phyloP scores from a whole-genome alignment of 2,797 vertebrate genomes.

The Hippocampus kuda region DNA sequence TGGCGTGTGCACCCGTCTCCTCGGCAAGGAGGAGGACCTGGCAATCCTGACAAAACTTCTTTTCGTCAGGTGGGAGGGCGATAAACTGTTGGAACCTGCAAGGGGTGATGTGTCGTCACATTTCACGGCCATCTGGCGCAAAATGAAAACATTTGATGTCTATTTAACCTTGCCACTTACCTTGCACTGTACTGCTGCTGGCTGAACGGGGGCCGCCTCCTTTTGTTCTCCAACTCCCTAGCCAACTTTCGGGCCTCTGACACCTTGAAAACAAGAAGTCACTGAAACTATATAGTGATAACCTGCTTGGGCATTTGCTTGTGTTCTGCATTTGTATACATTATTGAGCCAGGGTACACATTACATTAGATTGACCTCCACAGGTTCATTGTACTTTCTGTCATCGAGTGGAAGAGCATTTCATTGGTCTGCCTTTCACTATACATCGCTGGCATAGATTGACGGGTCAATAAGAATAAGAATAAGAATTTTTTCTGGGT shows the following conservation, averaged over 20 bases:
- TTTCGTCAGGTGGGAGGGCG: constrained; percentile 61
- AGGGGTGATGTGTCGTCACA: background rate
- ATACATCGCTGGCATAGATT: background rate
- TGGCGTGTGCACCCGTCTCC: constrained; percentile 61
- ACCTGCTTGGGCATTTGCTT: background rate
- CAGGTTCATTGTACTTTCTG: background rate
- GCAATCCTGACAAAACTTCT: constrained; percentile 80
- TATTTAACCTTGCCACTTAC: constrained; percentile 47
- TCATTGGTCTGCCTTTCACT: background rate
- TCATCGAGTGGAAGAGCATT: background rate
- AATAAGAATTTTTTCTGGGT: too few species aligned
- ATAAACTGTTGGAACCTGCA: constrained; percentile 74
- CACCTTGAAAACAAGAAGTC: constrained; percentile 58
- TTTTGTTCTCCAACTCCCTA: constrained; percentile 72
- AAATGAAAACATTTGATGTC: background rate
- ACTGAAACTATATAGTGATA: background rate
- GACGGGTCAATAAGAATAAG: background rate
- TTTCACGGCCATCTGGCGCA: background rate
- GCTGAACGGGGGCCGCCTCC: constrained; percentile 62
- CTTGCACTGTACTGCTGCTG: constrained; percentile 70
- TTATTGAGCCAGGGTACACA: background rate
- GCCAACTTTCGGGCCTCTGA: constrained; percentile 72
- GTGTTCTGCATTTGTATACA: background rate
- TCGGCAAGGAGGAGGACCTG: constrained; percentile 74
- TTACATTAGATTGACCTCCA: background rate